Conservation (phyloP, 2,888 invertebrate genomes). For the Ophion obscuratus region DNA sequence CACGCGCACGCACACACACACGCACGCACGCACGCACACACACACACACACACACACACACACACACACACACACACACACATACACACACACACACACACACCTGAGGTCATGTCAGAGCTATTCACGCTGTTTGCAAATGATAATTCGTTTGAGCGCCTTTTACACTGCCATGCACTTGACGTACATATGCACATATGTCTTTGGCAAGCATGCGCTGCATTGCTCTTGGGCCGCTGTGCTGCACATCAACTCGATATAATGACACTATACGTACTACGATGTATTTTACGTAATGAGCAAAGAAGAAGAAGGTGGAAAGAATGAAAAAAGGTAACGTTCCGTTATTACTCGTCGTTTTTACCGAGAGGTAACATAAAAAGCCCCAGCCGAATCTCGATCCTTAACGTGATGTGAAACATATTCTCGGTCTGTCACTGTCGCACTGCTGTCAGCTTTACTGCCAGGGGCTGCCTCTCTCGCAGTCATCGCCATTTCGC, state of each 20-base stretch:
- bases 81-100: not conserved
- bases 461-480: too few species aligned
- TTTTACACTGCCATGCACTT: slow-evolving; percentile 39
- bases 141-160: slow-evolving; percentile 65
- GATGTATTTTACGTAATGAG: slow-evolving; percentile 54
- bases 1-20: too few species aligned
- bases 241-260: slow-evolving; percentile 26
- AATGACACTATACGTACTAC: slow-evolving; percentile 44
- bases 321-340: slow-evolving; percentile 21
- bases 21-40: too few species aligned
- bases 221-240: too few species aligned
- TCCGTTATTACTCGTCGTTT: slow-evolving; percentile 1
- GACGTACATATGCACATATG: not conserved
- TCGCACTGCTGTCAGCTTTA: too few species aligned
- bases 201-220: too few species aligned
- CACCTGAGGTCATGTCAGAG: not conserved
- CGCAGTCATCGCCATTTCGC: too few species aligned
- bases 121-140: slow-evolving; percentile 63
- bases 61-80: not conserved
- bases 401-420: slow-evolving; percentile 4
- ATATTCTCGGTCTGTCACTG: not conserved
- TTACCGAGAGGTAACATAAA: not conserved
- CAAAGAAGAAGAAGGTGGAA: not conserved
- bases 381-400: slow-evolving; percentile 14
- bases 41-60: too few species aligned